These are phyloP conservation scores for Cyprinodon tularosa DNA, from an alignment of 2,113 vertebrate genomes.

Conservation along the genomic window DNA sequence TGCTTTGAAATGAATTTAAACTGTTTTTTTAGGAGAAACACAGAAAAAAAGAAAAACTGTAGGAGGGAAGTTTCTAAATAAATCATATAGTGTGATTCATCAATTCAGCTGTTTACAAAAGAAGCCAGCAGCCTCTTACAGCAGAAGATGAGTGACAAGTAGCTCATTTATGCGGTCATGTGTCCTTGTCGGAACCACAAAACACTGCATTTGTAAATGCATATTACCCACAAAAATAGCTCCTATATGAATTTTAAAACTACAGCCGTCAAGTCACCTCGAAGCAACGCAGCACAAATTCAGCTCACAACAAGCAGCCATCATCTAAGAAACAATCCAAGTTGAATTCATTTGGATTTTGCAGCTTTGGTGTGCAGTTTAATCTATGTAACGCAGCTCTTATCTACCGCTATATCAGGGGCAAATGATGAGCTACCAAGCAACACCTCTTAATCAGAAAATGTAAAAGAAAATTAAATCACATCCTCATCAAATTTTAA, in stretches of 20 bases:
- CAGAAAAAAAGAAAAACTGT: no score
- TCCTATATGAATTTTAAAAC: conserved; percentile 26
- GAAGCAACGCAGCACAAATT: background rate
- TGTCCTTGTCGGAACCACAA: conserved; percentile 23
- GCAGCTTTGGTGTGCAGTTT: conserved; percentile 10
- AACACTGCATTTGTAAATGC: conserved; percentile 26
- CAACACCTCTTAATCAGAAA: background rate
- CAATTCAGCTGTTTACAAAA: conserved; percentile 10
- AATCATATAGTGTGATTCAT: background rate
- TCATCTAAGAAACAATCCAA: conserved; percentile 5
- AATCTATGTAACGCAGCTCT: background rate
- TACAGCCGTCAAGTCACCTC: background rate
- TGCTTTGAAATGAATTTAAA: background rate
- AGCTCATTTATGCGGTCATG: conserved; percentile 11
- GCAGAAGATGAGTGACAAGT: conserved; percentile 14
- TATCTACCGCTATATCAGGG: background rate
- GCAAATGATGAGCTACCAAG: background rate
- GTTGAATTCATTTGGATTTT: conserved; percentile 7
- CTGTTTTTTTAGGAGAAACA: background rate
- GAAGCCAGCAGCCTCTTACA: background rate
- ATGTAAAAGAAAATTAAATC: conserved; percentile 12
- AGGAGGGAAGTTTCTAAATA: conserved; percentile 2
- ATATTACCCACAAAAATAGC: conserved; percentile 6
- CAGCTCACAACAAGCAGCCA: background rate
- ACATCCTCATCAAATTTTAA: background rate